Evolutionary conservation across 1,140 invertebrate genomes (phyloP), one percentile per base, ranked within the genome.

Genomic region (Drosophila kohkoa): DNA sequence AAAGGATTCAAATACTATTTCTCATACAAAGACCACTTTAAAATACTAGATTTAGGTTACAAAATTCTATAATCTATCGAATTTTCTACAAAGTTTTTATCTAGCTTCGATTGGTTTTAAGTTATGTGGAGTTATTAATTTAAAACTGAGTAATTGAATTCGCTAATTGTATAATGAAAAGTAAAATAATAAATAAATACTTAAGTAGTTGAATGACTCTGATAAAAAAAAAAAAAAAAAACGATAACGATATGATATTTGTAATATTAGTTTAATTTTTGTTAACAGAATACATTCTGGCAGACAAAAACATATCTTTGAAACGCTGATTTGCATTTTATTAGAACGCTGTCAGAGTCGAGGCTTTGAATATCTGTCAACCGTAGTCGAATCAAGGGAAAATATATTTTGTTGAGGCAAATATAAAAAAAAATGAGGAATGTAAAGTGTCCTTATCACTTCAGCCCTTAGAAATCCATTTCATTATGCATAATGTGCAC

Each of bases 401-500:
- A 59, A 68, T 68, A 13, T 54, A 28, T 63, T 55, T 69, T 69
- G 48, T 54, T 46, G 48, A 32, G 11, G 43, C 1, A 25, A 16
- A 41, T 15, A 59, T 11, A 63, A 62, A 46, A 41, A 46, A 41
- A 75, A 75, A 71, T 75, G 51, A 71, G 59, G 70, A 71, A 71
- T 64, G 67, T 75, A 64, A 63, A 75, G 73, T 75, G 67, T 58
- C 32, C 60, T 64, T 58, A 75, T 64, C 73, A 71, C 67, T 75
- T 75, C 45, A 75, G 73, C 16, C 45, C 67, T 71, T 70, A 69
- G 67, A 71, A 64, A 71, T 64, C 51, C 73, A 75, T 75, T 75
- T 75, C 73, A 75, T 75, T 75, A 75, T 75, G 73, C 67, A 75
- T 75, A 71, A 64, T 71, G 54, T 71, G 72, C 30, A 75, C 32